A percentile compares a stretch with the other conserved stretches of the same genome.
These are phyloP conservation scores for Listronotus oregonensis DNA, from an alignment of 1,140 invertebrate species.

Conservation along the genomic window DNA sequence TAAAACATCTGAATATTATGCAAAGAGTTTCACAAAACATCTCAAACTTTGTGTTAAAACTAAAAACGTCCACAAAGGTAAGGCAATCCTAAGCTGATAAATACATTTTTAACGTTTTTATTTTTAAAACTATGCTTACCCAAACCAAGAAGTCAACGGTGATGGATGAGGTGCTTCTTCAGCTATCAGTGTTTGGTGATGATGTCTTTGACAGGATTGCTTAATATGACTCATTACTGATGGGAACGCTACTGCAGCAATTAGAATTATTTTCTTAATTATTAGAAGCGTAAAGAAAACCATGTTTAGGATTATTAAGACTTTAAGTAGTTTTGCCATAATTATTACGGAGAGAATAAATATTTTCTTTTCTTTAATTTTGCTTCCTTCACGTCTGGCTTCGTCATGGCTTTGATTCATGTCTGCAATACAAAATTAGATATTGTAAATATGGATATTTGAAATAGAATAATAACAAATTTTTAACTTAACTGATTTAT, in stretches of 20 bases:
- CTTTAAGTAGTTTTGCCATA: slow-evolving; percentile 35
- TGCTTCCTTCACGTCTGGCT: slow-evolving; percentile 8
- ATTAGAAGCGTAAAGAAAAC: slow-evolving; percentile 68
- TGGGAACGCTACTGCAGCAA: slow-evolving; percentile 66
- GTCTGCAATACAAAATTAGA: slow-evolving; percentile 13
- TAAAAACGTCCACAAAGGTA: no score
- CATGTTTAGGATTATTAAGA: slow-evolving; percentile 58
- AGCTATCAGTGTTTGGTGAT: slow-evolving; percentile 22
- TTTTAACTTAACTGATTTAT: slow-evolving; percentile 40
- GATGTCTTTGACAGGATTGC: slow-evolving; percentile 40
- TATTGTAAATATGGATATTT: no score
- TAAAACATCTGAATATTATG: no score
- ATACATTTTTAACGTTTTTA: no score
- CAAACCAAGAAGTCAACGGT: slow-evolving; percentile 30
- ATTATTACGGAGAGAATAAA: slow-evolving; percentile 34
- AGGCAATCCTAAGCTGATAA: no score
- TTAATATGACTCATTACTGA: slow-evolving; percentile 59
- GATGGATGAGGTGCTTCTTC: slow-evolving; percentile 4
- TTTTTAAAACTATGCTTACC: slow-evolving; percentile 10
- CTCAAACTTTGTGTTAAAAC: no score
- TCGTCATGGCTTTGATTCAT: background rate
- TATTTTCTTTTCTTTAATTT: slow-evolving; percentile 42
- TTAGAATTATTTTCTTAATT: slow-evolving; percentile 70
- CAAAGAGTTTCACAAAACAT: no score
- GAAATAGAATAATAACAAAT: slow-evolving; percentile 38